These are phyloP conservation scores for Andrena hattorfiana DNA, from an alignment of 2,888 invertebrate species.

Conservation along the genomic window DNA sequence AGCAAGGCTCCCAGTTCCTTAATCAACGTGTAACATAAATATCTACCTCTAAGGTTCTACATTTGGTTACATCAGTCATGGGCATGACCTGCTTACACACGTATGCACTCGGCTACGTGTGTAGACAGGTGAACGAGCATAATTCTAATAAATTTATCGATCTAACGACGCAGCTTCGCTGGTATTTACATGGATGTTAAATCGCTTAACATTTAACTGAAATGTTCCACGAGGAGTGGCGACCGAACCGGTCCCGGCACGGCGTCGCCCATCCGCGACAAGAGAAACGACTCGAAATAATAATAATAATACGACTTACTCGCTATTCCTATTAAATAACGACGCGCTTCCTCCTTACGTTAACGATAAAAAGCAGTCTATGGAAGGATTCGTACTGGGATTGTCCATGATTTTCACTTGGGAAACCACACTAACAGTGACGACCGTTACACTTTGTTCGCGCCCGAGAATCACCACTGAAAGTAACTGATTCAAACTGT, in stretches of 20 bases:
- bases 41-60: conserved; percentile 70
- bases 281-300: conserved; percentile 31
- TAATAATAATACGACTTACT: conserved; percentile 47
- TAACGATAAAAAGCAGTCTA: conserved; percentile 67
- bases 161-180: conserved; percentile 28
- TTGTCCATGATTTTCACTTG: neutral
- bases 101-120: conserved; percentile 1
- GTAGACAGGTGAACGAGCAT: conserved; percentile 40
- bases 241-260: neutral
- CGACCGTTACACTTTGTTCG: neutral
- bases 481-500: neutral
- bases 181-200: conserved; percentile 59
- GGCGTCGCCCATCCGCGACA: neutral
- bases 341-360: conserved; percentile 52
- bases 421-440: neutral
- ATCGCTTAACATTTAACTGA: conserved; percentile 37
- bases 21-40: conserved; percentile 65
- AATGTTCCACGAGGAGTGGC: conserved; percentile 12
- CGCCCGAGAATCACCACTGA: neutral
- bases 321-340: conserved; percentile 64
- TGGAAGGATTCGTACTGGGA: conserved; percentile 39
- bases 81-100: conserved; percentile 39
- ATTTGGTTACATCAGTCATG: conserved; percentile 82
- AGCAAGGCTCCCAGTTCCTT: conserved; percentile 2
- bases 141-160: conserved; percentile 38